Evolutionary conservation across 1,140 invertebrate genomes (phyloP), one percentile per base, ranked within the genome.

Genomic region (Polypedilum pembai): DNA sequence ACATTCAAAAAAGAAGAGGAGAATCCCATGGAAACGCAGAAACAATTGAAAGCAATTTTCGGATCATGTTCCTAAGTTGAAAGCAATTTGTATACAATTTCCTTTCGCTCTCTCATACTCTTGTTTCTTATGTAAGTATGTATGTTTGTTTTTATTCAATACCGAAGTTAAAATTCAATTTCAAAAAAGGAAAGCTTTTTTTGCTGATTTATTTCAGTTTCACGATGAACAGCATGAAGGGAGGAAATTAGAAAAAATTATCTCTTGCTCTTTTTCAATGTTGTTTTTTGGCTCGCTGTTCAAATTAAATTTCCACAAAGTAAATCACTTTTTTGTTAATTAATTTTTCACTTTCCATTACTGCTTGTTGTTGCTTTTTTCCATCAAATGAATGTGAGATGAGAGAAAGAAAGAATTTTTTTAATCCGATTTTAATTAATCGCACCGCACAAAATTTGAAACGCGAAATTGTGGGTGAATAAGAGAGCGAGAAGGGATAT

Each of bases 1-100:
- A 45, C 24, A 15, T n/a, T 56, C 4, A 56, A 56, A 56, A 56
- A 56, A 15, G 45, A 56, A 15, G 45, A 56, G 45, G 15, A 56
- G 15, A 56, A 56, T 56, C n/a, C 45, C 45, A 56, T 56, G 45
- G 45, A 56, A 56, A 56, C 45, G 45, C n/a, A n/a, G 45, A 56
- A 56, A 56, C 45, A 56, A 56, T 56, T 56, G 45, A 56, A 56
- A 56, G 45, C 45, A 56, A 56, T 56, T 56, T 56, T 12, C n/a
- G 45, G 45, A 56, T 56, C 45, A 56, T 56, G 45, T 56, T 56
- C n/a, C 45, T 33, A 56, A 56, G 45, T 56, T 56, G 45, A 15
- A 56, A 56, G 45, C 45, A 56, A 56, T 56, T 56, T 56, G 45
- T 56, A 56, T n/a, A 56, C 45, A 56, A 56, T 56, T 56, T 56